Conservation (phyloP, 2,113 vertebrate species). For the Bombycilla garrulus region DNA sequence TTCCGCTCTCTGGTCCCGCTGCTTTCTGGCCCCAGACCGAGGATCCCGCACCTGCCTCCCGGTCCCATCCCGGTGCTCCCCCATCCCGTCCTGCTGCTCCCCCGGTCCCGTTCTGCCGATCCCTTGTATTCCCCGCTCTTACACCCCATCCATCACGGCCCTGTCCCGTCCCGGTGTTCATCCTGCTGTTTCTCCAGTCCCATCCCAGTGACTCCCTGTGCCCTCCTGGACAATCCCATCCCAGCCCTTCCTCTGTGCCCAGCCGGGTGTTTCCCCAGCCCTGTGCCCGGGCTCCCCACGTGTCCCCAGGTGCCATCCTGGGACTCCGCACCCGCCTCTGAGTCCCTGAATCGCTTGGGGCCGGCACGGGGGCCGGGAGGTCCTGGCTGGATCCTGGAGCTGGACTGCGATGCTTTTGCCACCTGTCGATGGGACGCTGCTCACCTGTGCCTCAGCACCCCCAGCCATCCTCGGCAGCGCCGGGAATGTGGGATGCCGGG, state of each 20-base stretch:
- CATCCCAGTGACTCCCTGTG: background rate
- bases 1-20: background rate
- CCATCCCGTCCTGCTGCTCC: background rate
- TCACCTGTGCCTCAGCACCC: accelerated
- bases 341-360: background rate
- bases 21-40: background rate
- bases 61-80: background rate
- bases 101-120: background rate
- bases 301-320: background rate
- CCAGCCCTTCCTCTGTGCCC: background rate
- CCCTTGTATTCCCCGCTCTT: too few relatives aligned
- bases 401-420: background rate
- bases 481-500: accelerated
- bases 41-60: background rate
- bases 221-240: background rate
- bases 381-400: background rate
- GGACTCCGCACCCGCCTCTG: background rate
- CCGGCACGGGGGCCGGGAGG: background rate
- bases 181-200: background rate
- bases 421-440: background rate
- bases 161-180: background rate
- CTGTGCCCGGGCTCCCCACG: background rate
- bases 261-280: background rate
- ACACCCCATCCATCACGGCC: background rate
- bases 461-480: accelerated